Conservation (phyloP, 2,888 invertebrate genomes). For the Drosophila infuscata region DNA sequence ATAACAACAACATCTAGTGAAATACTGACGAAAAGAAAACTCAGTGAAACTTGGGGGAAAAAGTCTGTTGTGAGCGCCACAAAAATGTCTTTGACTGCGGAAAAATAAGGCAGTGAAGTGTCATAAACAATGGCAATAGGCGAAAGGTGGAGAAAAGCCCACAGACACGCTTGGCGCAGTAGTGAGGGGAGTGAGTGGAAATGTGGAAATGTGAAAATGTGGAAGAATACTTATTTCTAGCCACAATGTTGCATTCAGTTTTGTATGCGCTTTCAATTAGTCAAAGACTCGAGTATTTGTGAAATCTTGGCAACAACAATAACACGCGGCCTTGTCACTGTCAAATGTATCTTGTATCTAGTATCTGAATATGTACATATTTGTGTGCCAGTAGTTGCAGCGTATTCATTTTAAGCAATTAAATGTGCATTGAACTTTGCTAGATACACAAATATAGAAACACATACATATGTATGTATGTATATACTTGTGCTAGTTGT, state of each 20-base stretch:
- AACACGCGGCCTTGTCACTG: constrained; percentile 38
- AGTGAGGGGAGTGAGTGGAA: not conserved
- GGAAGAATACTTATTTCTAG: constrained; percentile 31
- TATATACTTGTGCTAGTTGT: not conserved
- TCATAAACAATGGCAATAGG: constrained; percentile 78
- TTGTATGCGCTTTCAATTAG: constrained; percentile 40
- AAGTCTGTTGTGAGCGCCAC: constrained; percentile 64
- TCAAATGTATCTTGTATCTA: constrained; percentile 24
- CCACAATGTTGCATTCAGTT: constrained; percentile 41
- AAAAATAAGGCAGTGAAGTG: constrained; percentile 77
- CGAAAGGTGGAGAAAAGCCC: constrained; percentile 75
- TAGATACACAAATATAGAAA: constrained; percentile 1
- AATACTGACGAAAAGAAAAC: constrained; percentile 65
- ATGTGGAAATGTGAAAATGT: not conserved
- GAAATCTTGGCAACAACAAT: constrained; percentile 42
- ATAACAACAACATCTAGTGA: constrained; percentile 9
- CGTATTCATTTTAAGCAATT: constrained; percentile 39
- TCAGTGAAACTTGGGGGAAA: constrained; percentile 79
- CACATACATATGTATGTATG: no score
- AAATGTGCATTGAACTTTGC: constrained; percentile 58
- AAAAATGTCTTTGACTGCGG: constrained; percentile 77
- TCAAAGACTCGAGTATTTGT: constrained; percentile 32
- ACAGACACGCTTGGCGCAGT: constrained; percentile 11
- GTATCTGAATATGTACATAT: constrained; percentile 19
- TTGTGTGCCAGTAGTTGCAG: not conserved